phyloP scores from a whole-genome alignment of 2,888 invertebrate genomes.

The Hartigia nigra region DNA sequence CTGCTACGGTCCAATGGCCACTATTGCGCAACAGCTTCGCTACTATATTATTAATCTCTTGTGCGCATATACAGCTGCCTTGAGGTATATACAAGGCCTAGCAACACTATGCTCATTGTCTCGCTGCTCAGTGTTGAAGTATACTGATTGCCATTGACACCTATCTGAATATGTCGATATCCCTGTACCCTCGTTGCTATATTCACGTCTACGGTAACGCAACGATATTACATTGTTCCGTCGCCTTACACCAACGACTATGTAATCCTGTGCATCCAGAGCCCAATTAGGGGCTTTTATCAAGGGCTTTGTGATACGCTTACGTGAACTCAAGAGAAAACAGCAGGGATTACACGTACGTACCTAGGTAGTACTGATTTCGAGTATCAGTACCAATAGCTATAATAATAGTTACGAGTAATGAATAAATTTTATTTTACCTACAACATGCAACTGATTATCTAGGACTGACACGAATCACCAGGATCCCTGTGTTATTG shows the following conservation, averaged over 20 bases:
- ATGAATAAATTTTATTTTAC: no score
- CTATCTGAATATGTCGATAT: neutral
- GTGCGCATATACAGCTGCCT: neutral
- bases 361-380: neutral
- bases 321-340: neutral
- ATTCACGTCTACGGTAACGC: neutral
- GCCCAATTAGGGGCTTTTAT: neutral
- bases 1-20: neutral
- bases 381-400: neutral
- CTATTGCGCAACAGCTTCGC: neutral
- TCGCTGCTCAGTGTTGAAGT: neutral
- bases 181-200: neutral
- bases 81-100: neutral
- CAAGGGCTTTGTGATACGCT: neutral
- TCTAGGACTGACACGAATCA: no score
- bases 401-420: accelerated
- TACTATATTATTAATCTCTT: neutral
- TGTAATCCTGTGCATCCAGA: neutral
- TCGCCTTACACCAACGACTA: neutral
- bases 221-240: neutral
- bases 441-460: no score
- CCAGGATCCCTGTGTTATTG: no score
- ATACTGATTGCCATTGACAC: neutral
- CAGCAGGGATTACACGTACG: neutral
- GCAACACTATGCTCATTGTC: neutral